Evolutionary conservation across 2,797 vertebrate genomes (phyloP).

Genomic region (Presbytis comata): DNA sequence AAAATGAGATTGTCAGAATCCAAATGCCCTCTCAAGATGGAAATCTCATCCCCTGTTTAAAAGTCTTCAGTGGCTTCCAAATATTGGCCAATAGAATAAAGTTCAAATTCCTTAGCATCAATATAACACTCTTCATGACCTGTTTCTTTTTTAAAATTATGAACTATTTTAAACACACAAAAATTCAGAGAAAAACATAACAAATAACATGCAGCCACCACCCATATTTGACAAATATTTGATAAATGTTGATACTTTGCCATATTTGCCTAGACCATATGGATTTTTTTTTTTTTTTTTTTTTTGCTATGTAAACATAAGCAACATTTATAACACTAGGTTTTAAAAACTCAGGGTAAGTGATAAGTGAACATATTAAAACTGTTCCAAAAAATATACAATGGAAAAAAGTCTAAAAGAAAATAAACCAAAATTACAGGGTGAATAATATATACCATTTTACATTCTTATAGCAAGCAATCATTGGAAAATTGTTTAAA

Average conservation of each 20-base stretch:
- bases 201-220: background rate
- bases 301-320: background rate
- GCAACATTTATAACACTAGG: background rate
- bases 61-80: background rate
- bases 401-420: background rate
- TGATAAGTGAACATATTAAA: background rate
- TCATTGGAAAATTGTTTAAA: constrained; percentile 55
- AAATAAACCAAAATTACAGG: constrained; percentile 68
- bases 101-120: background rate
- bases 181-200: background rate
- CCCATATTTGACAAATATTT: background rate
- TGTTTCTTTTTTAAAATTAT: background rate
- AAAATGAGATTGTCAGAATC: background rate
- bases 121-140: background rate
- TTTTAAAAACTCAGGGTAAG: background rate
- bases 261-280: background rate
- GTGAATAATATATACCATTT: constrained; percentile 33
- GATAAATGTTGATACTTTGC: background rate
- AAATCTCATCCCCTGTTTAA: background rate
- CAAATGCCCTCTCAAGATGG: background rate
- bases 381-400: background rate
- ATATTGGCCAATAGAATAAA: background rate
- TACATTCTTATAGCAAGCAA: constrained; percentile 47
- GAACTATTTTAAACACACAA: background rate
- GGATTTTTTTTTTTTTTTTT: too few relatives aligned